Evolutionary conservation across 2,888 invertebrate species (phyloP).

Genomic region (Ormyrus rosae): DNA sequence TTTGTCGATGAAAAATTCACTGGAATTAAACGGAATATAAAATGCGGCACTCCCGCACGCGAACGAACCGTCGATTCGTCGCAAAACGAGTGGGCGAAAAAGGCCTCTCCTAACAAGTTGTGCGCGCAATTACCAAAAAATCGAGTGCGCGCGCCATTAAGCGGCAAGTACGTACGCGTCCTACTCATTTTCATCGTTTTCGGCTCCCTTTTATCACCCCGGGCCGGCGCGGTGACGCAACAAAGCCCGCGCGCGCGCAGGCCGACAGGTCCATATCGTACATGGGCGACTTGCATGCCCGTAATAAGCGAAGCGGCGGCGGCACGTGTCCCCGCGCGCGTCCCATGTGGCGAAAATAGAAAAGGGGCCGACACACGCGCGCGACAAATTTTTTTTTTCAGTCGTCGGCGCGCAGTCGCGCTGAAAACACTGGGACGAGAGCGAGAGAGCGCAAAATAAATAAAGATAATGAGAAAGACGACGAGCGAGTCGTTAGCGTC

Average conservation of each 20-base stretch:
- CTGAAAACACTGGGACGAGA: constrained; percentile 59
- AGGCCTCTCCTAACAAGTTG: constrained; percentile 1
- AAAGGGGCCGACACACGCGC: constrained; percentile 60
- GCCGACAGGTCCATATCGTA: background rate
- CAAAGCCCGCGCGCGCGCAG: background rate
- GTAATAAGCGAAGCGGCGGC: background rate
- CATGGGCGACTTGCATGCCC: background rate
- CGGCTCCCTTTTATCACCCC: constrained; percentile 2
- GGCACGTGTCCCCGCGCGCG: constrained; percentile 64
- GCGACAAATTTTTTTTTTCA: constrained; percentile 59
- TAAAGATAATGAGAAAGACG: constrained; percentile 45
- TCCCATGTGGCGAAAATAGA: constrained; percentile 70
- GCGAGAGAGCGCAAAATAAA: background rate
- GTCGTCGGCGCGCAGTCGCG: constrained; percentile 51
- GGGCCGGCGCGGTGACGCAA: background rate
- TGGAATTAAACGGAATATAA: background rate
- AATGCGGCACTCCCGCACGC: background rate
- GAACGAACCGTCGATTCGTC: background rate
- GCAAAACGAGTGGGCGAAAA: background rate
- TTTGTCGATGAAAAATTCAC: too few species aligned
- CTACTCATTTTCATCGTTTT: constrained; percentile 9
- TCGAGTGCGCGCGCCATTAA: constrained; percentile 19
- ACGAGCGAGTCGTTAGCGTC: too few species aligned
- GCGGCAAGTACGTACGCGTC: constrained; percentile 7
- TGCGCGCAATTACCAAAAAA: constrained; percentile 3